These are phyloP conservation scores for Apodemus agrarius DNA, from an alignment of 2,797 vertebrate genomes.

Conservation along the genomic window DNA sequence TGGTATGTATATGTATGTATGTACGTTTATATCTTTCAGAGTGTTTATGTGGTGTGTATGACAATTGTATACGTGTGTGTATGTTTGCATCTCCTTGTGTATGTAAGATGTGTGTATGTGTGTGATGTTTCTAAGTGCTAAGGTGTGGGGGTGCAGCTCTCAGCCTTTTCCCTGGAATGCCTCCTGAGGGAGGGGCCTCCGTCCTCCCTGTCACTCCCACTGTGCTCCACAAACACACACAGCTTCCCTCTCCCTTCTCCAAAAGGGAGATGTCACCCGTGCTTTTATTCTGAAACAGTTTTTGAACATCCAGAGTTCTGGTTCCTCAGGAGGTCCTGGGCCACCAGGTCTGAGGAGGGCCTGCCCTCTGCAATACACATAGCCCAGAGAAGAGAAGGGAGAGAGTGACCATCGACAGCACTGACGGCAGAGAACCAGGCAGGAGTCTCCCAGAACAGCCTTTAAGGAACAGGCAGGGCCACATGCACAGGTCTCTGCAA, in stretches of 20 bases:
- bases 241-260: neutral
- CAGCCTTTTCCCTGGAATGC: neutral
- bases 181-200: neutral
- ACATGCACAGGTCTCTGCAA: neutral
- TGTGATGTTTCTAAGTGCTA: neutral
- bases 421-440: neutral
- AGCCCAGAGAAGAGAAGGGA: neutral
- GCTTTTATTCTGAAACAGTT: neutral
- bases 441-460: neutral
- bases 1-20: neutral
- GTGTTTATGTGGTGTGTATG: neutral
- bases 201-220: rapidly evolving
- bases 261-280: neutral
- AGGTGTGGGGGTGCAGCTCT: rapidly evolving
- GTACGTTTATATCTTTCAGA: neutral
- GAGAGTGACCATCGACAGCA: neutral
- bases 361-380: rapidly evolving
- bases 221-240: too few relatives aligned
- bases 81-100: neutral
- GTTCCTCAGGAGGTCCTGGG: neutral
- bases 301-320: neutral
- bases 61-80: neutral
- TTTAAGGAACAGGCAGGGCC: neutral
- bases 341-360: neutral
- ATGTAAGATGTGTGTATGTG: neutral